Evolutionary conservation across 1,140 invertebrate species (phyloP).

Genomic region (Drosophila insularis): DNA sequence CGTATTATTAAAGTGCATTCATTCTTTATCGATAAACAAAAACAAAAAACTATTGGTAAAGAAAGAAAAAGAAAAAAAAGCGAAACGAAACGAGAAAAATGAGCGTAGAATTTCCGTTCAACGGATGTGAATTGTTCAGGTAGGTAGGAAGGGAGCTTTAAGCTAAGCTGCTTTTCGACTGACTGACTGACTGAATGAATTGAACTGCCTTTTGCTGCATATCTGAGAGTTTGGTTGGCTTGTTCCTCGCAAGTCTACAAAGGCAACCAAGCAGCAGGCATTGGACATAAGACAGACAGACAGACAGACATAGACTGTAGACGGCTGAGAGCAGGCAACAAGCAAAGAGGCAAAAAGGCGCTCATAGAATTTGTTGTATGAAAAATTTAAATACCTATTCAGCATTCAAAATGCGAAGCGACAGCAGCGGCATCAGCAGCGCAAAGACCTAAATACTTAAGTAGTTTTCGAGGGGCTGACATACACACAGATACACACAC

Average conservation of each 20-base stretch:
- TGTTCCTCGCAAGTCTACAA: conserved; percentile 45
- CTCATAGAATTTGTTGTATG: conserved; percentile 80
- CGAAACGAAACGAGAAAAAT: conserved; percentile 13
- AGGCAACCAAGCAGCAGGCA: conserved; percentile 34
- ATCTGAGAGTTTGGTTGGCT: conserved; percentile 49
- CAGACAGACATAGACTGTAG: not conserved
- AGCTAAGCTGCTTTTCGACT: conserved; percentile 66
- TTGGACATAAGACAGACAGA: not conserved
- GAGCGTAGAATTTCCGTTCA: conserved; percentile 11
- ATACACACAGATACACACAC: conserved; percentile 39
- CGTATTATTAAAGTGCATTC: conserved; percentile 74
- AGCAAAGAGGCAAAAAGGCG: conserved; percentile 53
- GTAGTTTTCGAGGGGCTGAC: conserved; percentile 74
- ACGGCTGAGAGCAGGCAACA: conserved; percentile 13
- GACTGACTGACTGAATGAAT: conserved; percentile 48
- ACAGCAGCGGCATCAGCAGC: conserved; percentile 38
- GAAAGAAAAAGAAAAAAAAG: not conserved
- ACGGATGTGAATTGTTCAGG: conserved; percentile 53
- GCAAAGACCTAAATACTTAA: conserved; percentile 80
- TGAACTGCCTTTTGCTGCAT: conserved; percentile 65
- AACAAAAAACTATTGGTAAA: not conserved
- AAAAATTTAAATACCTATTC: conserved; percentile 81
- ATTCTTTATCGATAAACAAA: conserved; percentile 60
- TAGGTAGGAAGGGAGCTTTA: conserved; percentile 43
- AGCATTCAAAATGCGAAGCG: conserved; percentile 78